These are phyloP conservation scores for Chesias legatella DNA, from an alignment of 2,888 invertebrate genomes.

Conservation along the genomic window DNA sequence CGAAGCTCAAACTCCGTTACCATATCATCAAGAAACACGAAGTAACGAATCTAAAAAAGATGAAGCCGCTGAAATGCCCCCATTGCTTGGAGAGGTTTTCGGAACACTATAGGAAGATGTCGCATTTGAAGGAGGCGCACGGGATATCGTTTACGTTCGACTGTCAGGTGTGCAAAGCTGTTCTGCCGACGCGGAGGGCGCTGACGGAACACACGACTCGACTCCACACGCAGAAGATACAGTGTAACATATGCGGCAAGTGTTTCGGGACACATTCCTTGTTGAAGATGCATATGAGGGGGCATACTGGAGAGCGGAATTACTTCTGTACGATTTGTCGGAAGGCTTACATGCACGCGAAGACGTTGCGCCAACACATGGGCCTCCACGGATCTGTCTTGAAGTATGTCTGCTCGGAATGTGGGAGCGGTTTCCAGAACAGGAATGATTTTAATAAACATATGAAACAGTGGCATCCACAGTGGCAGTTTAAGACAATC, in stretches of 20 bases:
- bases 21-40: conserved; percentile 67
- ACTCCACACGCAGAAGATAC: conserved; percentile 62
- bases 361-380: conserved; percentile 68
- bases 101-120: conserved; percentile 70
- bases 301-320: conserved; percentile 66
- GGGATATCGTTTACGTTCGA: conserved; percentile 66
- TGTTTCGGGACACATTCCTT: conserved; percentile 65
- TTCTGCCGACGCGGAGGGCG: conserved; percentile 59
- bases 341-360: conserved; percentile 69
- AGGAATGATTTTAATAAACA: conserved; percentile 64
- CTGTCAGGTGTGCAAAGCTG: conserved; percentile 56
- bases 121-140: conserved; percentile 63
- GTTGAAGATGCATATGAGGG: conserved; percentile 63
- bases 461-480: conserved; percentile 69
- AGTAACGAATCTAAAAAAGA: conserved; percentile 54
- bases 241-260: conserved; percentile 65
- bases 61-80: conserved; percentile 66
- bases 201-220: conserved; percentile 69
- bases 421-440: conserved; percentile 60
- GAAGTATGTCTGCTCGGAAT: conserved; percentile 60
- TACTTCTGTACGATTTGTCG: conserved; percentile 63
- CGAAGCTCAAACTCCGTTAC: conserved; percentile 63
- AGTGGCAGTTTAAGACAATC: conserved; percentile 58
- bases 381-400: conserved; percentile 56
- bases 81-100: conserved; percentile 69